Conservation (phyloP, 2,113 vertebrate genomes). For the Labrus mixtus region DNA sequence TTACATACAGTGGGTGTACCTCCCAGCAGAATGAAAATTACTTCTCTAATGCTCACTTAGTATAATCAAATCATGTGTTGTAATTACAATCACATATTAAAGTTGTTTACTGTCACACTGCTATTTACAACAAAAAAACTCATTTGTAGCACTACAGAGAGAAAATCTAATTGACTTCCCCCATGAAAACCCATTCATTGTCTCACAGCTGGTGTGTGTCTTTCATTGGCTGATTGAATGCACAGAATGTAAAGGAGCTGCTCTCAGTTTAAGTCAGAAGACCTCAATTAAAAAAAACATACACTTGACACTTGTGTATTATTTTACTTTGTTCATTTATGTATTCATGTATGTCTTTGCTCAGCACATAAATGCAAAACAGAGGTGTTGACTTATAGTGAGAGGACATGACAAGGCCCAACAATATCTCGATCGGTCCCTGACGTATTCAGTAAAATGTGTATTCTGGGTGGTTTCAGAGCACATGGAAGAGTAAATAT, state of each 20-base stretch:
- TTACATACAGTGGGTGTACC: not conserved
- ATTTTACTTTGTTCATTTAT: not conserved
- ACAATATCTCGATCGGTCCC: too few relatives aligned
- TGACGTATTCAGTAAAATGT: too few relatives aligned
- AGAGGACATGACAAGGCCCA: too few relatives aligned
- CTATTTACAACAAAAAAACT: not conserved
- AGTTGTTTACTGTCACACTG: not conserved
- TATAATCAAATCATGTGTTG: not conserved
- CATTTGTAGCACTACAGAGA: slow-evolving; percentile 1
- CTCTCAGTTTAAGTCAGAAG: not conserved
- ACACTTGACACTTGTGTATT: not conserved
- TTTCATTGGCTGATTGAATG: not conserved
- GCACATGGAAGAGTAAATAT: too few relatives aligned
- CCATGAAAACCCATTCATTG: not conserved
- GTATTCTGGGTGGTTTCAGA: too few relatives aligned
- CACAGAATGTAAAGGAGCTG: slow-evolving; percentile 5
- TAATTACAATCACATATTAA: not conserved
- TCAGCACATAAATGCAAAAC: too few relatives aligned
- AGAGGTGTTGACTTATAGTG: too few relatives aligned
- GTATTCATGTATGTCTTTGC: too few relatives aligned
- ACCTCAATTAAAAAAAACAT: not conserved
- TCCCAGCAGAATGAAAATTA: not conserved
- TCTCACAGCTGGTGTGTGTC: slow-evolving; percentile 16
- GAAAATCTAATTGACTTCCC: slow-evolving; percentile 10
- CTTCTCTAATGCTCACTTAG: not conserved